Conservation (phyloP, 53 echinoderm and acorn worm species). For the Zoroaster sp. region DNA sequence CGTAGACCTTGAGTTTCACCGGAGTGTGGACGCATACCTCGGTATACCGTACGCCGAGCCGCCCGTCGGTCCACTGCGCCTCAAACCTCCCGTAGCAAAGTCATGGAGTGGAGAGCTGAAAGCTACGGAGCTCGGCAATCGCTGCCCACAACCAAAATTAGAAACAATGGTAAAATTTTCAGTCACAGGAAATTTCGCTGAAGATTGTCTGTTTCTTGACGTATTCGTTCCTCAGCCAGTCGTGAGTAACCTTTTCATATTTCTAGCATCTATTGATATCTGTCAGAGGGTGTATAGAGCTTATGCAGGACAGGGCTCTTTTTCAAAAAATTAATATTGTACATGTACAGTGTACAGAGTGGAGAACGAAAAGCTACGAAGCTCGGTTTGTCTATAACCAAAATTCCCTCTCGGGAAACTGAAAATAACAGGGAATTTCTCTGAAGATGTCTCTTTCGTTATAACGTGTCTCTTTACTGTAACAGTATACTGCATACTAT, state of each 20-base stretch:
- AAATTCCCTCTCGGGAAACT: too few relatives aligned
- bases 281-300: not conserved
- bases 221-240: constrained; percentile 38
- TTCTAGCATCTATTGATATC: too few relatives aligned
- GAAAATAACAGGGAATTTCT: too few relatives aligned
- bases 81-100: constrained; percentile 48
- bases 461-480: too few relatives aligned
- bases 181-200: not conserved
- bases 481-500: too few relatives aligned
- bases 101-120: not conserved
- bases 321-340: too few relatives aligned
- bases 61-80: constrained; percentile 49
- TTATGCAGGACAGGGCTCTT: not conserved
- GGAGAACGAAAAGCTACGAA: too few relatives aligned
- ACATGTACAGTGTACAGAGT: too few relatives aligned
- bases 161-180: not conserved
- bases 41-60: constrained; percentile 64
- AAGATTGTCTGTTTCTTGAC: constrained; percentile 39
- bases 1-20: not conserved
- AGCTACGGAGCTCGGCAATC: not conserved
- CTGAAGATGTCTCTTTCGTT: too few relatives aligned
- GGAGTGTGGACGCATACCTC: constrained; percentile 34
- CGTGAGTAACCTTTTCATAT: not conserved
- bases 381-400: too few relatives aligned
- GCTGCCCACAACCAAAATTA: not conserved